Conservation (phyloP, 2,113 vertebrate species). For the Tetrax tetrax region DNA sequence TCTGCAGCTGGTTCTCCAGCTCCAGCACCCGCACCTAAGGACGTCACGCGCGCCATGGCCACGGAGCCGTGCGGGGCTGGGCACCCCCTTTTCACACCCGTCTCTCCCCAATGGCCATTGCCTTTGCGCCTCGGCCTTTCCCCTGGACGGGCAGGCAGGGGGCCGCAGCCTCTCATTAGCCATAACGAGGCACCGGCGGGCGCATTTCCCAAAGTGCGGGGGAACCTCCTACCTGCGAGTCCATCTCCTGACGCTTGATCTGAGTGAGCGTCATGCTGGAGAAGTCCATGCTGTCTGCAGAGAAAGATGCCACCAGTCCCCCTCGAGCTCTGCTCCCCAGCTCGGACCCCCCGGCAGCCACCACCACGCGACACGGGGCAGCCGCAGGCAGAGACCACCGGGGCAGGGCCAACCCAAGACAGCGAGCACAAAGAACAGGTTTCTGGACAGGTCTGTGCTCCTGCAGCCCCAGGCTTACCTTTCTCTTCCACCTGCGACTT, state of each 20-base stretch:
- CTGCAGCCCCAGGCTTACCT: conserved; percentile 68
- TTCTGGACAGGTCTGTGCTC: neutral
- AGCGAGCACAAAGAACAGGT: fast-evolving
- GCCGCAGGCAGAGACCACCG: fast-evolving
- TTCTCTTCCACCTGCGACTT: conserved; percentile 93
- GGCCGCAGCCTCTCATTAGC: neutral
- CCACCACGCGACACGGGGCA: neutral
- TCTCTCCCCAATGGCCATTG: neutral
- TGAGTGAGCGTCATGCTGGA: conserved; percentile 95
- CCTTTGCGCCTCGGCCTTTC: neutral
- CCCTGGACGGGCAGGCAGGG: neutral
- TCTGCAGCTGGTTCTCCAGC: conserved; percentile 92
- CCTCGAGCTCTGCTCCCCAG: neutral
- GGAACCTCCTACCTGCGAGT: conserved; percentile 86
- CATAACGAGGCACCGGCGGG: neutral
- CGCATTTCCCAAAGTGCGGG: neutral
- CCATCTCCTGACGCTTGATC: conserved; percentile 98
- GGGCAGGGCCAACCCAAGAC: neutral
- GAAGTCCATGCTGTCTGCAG: conserved; percentile 93
- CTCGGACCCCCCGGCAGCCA: fast-evolving
- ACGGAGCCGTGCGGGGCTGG: fast-evolving
- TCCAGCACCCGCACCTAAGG: conserved; percentile 91
- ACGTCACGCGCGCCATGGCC: neutral
- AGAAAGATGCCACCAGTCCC: neutral
- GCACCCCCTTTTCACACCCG: neutral